Base-by-base conservation (phyloP, 2,888 invertebrate species). In the Timandra comae region DNA sequence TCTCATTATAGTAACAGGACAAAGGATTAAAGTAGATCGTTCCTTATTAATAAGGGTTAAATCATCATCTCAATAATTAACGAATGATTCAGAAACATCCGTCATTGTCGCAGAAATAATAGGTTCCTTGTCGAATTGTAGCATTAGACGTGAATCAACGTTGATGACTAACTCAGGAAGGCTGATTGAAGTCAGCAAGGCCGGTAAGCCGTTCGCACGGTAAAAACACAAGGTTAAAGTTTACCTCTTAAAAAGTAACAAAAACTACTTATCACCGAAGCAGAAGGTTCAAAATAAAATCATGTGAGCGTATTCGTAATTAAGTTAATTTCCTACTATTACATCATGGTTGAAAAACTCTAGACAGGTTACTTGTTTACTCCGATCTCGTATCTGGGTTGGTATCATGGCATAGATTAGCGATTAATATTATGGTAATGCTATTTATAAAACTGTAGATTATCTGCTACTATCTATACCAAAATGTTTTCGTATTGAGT, bases 131-230 rank as follows among this genome's bases (percentile, higher is more conserved):
- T 52, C 51, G 48, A 56, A 46, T 43, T 40, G 46, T 47, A 52
- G 48, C 42, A 51, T 45, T 33, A 46, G 52, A n/a, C n/a, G n/a
- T 74, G 76, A 73, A 63, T 72, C 72, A 67, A 59, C 61, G 52
- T n/a, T n/a, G n/a, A 61, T 72, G 72, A 71, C 63, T 71, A 62
- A 73, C 39, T 33, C 38, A 44, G 48, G 50, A 56, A 60, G 52
- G 51, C 35, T 44, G 43, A 45, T 51, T 51, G 40, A 38, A 52
- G 39, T 33, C 31, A 29, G 41, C 63, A 46, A 57, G 61, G 57
- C 43, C 57, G 33, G 19, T 6, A 31, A 36, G 16, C 32, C 32
- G 19, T 33, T 38, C 49, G 12, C 38, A 38, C 35, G 29, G 29
- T 43, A 35, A 35, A 27, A n/a, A 22, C 12, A 29, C 49, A 53